Conservation (phyloP, 2,888 invertebrate genomes). For the Pimpla rufipes region DNA sequence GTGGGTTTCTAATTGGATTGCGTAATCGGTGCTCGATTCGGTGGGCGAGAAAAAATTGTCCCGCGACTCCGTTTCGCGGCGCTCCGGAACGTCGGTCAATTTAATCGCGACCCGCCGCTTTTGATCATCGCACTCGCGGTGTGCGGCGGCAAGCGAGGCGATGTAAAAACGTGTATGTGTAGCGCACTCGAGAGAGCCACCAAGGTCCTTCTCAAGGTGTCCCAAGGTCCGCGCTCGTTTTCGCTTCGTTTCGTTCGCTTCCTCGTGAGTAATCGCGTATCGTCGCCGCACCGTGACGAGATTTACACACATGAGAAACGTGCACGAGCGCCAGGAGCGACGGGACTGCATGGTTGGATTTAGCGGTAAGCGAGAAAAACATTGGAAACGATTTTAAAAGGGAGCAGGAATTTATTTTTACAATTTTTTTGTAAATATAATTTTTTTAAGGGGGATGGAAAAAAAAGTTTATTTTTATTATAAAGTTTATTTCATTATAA, state of each 20-base stretch:
- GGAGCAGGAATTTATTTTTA: too few relatives aligned
- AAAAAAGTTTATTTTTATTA: too few relatives aligned
- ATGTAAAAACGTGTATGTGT: neutral
- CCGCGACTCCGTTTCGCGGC: conserved; percentile 36
- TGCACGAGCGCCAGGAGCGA: neutral
- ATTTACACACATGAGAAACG: conserved; percentile 29
- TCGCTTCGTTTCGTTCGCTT: conserved; percentile 66
- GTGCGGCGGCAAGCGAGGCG: too few relatives aligned
- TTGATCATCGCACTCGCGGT: neutral
- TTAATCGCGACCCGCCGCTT: conserved; percentile 42
- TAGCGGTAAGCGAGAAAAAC: neutral
- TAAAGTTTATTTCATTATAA: too few relatives aligned
- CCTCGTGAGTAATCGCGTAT: conserved; percentile 62
- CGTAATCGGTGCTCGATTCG: conserved; percentile 71
- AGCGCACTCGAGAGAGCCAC: conserved; percentile 61
- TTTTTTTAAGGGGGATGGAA: too few relatives aligned
- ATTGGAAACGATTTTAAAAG: neutral
- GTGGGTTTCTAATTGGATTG: conserved; percentile 73
- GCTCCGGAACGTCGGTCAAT: conserved; percentile 53
- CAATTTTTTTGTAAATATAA: too few relatives aligned
- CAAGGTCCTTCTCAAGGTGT: conserved; percentile 69
- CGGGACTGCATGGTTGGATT: neutral
- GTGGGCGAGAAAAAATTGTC: conserved; percentile 70
- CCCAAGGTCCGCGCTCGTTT: conserved; percentile 63
- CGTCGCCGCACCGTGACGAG: conserved; percentile 52